Conservation (phyloP, 2,113 vertebrate genomes). For the Procavia capensis region DNA sequence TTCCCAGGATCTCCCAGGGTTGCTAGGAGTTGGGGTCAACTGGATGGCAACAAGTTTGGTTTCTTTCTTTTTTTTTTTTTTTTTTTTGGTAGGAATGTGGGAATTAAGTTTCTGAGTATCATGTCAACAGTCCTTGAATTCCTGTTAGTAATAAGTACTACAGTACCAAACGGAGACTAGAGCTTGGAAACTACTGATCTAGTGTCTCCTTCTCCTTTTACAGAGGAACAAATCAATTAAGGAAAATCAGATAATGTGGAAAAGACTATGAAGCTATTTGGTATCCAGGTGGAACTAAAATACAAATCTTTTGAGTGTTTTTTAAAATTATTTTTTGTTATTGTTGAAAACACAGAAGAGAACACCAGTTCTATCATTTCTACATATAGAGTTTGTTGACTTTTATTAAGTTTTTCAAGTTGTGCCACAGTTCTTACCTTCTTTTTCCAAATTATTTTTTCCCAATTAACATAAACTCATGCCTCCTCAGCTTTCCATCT, state of each 20-base stretch:
- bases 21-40: no score
- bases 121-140: neutral
- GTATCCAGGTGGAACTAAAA: neutral
- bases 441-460: neutral
- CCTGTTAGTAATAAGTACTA: neutral
- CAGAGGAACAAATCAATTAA: neutral
- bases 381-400: neutral
- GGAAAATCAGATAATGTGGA: constrained; percentile 14
- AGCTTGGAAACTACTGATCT: neutral
- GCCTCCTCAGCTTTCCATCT: neutral
- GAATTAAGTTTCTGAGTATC: neutral
- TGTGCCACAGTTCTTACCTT: neutral
- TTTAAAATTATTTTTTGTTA: neutral
- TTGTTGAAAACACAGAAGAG: neutral
- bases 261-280: neutral
- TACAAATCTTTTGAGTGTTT: neutral
- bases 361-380: neutral
- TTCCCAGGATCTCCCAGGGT: no score
- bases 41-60: no score
- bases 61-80: no score
- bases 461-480: no score
- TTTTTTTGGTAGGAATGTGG: no score
- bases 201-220: neutral
- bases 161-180: neutral
- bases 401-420: neutral